Conservation (phyloP, 2,113 vertebrate genomes). For the Cranoglanis bouderius region DNA sequence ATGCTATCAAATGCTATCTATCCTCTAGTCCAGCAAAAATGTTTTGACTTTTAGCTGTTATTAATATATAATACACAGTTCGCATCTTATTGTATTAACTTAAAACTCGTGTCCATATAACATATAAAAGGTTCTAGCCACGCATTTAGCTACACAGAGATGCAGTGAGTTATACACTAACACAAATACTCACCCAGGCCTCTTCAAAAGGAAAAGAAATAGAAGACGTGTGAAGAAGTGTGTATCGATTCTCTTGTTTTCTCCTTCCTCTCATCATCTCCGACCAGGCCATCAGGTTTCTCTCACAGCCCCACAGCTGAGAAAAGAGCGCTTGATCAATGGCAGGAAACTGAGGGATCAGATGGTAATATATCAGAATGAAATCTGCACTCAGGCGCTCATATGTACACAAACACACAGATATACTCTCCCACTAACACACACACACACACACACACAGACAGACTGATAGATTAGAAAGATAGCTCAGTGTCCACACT, state of each 20-base stretch:
- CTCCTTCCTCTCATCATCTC: slow-evolving; percentile 61
- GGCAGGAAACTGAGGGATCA: slow-evolving; percentile 94
- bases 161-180: background rate
- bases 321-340: slow-evolving; percentile 91
- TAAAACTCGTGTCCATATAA: background rate
- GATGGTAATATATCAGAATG: slow-evolving; percentile 95
- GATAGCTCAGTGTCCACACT: slow-evolving; percentile 7
- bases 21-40: background rate
- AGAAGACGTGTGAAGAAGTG: slow-evolving; percentile 51
- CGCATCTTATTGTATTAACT: background rate
- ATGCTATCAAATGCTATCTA: background rate
- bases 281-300: slow-evolving; percentile 86
- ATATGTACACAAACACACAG: slow-evolving; percentile 54
- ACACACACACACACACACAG: slow-evolving; percentile 32
- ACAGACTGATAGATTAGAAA: background rate
- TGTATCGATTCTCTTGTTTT: slow-evolving; percentile 43
- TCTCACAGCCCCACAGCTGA: slow-evolving; percentile 89
- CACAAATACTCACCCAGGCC: slow-evolving; percentile 20
- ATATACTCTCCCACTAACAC: slow-evolving; percentile 42
- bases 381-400: slow-evolving; percentile 68
- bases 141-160: background rate
- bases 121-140: background rate
- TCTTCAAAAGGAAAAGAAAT: slow-evolving; percentile 12
- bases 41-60: too few species aligned
- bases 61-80: background rate